A percentile compares a stretch with the other conserved stretches of the same genome.
Evolutionary conservation across 1,140 invertebrate genomes (phyloP).

Genomic region (Aphis gossypii): DNA sequence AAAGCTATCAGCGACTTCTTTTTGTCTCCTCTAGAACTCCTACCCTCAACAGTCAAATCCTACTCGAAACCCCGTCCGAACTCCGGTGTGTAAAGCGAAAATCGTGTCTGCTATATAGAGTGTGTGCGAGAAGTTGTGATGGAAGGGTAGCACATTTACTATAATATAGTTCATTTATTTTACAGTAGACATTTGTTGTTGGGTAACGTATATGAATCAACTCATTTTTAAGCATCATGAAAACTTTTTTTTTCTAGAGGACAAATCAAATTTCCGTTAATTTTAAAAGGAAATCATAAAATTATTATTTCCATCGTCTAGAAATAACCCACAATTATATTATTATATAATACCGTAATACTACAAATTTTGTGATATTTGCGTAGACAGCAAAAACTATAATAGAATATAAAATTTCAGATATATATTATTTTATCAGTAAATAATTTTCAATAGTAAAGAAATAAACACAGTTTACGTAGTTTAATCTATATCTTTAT

Average conservation of each 20-base stretch:
- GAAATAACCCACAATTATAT: neutral
- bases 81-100: neutral
- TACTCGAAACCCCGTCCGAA: too few relatives aligned
- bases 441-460: neutral
- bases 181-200: conserved; percentile 5
- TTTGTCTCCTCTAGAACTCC: neutral
- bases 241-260: neutral
- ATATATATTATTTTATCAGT: neutral
- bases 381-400: neutral
- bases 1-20: conserved; percentile 33
- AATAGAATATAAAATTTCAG: neutral
- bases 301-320: neutral
- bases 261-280: neutral
- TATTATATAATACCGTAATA: neutral
- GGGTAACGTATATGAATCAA: neutral
- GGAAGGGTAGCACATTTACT: neutral
- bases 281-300: neutral
- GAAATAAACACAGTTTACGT: neutral
- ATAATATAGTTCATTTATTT: conserved; percentile 35
- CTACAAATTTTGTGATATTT: neutral
- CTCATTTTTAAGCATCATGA: neutral
- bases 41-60: neutral
- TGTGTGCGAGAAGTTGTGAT: too few relatives aligned
- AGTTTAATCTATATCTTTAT: neutral
- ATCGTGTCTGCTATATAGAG: neutral